Evolutionary conservation across 2,888 invertebrate genomes (phyloP), one percentile per base, ranked within the genome.

Genomic region (Thymelicus lineola): DNA sequence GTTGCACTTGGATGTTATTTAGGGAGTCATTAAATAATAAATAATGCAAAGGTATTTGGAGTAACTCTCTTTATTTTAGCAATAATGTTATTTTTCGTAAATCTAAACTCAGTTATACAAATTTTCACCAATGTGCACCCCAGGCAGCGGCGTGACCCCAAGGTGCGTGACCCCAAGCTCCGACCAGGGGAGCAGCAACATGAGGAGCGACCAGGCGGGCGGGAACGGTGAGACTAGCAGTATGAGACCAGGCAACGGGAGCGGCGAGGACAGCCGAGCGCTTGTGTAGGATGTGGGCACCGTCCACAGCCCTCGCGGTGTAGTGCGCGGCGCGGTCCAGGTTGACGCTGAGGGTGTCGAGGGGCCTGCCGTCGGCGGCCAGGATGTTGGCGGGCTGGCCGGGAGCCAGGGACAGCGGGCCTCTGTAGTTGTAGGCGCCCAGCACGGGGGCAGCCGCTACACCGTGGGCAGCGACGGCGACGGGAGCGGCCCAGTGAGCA

Each of bases 341-440:
- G 84, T 91, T 91, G 35, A 93, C 92, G 48, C 91, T 92, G 77
- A 91, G 77, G 62, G 93, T 93, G 76, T 92, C 92, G 38, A 93
- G 82, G 7, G 92, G 92, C 79, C 90, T 87, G 80, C 93, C 92
- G 75, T 90, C 91, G 15, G 90, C 85, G 7, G 80, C 90, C 69
- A 91, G 78, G 71, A 93, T 82, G 81, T 87, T 87, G 77, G 93
- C 88, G 84, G 82, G 91, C 76, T 92, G 91, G 36, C 90, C 88
- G 48, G 91, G 92, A 61, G 88, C 88, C 20, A 92, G 86, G 1
- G 94, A 93, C 59, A 91, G 81, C 0, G 92, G 92, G n/a, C 88
- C 90, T 73, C 89, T 86, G 82, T 90, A 91, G 86, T 91, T 92
- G 79, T 84, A 82, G 1, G 88, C 87, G 15, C 88, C 86, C 66